phyloP scores from a whole-genome alignment of 2,113 vertebrate genomes.

The Numida meleagris region DNA sequence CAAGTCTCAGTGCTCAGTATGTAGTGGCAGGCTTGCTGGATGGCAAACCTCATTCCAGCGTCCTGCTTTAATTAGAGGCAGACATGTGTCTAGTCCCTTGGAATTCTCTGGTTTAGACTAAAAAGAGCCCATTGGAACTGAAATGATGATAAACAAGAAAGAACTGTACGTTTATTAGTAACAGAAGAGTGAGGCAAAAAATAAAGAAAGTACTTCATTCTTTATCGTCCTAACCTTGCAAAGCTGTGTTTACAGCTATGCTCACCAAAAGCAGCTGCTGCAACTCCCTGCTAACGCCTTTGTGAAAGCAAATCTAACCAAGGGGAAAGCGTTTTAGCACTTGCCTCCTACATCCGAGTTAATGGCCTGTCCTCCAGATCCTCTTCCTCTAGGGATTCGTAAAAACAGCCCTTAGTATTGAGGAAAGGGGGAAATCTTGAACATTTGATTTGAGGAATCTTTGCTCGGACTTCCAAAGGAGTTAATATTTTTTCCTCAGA shows the following conservation, averaged over 20 bases:
- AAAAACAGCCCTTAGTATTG: not conserved
- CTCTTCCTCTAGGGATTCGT: not conserved
- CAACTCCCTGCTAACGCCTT: not conserved
- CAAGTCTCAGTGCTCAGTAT: not conserved
- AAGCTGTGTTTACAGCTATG: not conserved
- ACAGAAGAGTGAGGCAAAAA: not conserved
- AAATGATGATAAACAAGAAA: not conserved
- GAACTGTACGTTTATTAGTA: not conserved
- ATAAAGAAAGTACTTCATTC: not conserved
- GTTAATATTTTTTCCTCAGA: slow-evolving; percentile 12
- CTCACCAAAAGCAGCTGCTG: not conserved
- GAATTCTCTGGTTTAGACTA: not conserved
- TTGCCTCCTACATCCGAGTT: not conserved
- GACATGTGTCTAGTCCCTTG: not conserved
- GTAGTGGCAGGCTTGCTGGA: not conserved
- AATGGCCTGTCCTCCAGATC: not conserved
- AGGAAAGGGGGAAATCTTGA: not conserved
- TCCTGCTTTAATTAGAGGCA: not conserved
- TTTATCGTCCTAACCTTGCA: not conserved
- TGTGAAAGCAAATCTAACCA: slow-evolving; percentile 14
- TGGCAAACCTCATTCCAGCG: not conserved
- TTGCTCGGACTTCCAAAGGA: slow-evolving; percentile 24
- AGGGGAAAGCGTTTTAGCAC: not conserved
- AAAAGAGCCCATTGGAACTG: not conserved
- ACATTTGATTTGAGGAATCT: not conserved